These are phyloP conservation scores for Agriopis aurantiaria DNA, from an alignment of 2,888 invertebrate genomes.

Conservation along the genomic window DNA sequence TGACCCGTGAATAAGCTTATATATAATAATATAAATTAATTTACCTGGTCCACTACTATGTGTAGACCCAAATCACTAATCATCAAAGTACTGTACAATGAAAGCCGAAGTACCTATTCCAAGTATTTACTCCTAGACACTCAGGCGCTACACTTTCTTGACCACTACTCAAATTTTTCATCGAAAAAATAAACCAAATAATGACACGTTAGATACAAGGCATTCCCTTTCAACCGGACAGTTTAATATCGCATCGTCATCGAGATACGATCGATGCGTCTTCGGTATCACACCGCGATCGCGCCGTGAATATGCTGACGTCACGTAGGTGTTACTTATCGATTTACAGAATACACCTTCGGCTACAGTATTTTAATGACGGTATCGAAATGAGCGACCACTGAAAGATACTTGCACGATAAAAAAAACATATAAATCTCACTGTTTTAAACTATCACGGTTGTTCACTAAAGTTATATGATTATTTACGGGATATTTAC, in stretches of 20 bases:
- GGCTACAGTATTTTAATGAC: slow-evolving; percentile 63
- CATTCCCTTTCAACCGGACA: slow-evolving; percentile 76
- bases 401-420: slow-evolving; percentile 42
- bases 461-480: too few relatives aligned
- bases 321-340: slow-evolving; percentile 79
- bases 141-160: slow-evolving; percentile 50
- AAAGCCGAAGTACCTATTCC: background rate
- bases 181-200: slow-evolving; percentile 69
- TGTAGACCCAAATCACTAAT: too few relatives aligned
- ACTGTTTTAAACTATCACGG: too few relatives aligned
- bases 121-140: slow-evolving; percentile 19
- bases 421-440: background rate
- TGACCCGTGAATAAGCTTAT: too few relatives aligned
- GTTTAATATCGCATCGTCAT: slow-evolving; percentile 80
- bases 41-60: too few relatives aligned
- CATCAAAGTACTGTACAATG: too few relatives aligned
- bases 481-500: too few relatives aligned
- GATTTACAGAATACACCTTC: slow-evolving; percentile 68
- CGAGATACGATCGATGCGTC: slow-evolving; percentile 80
- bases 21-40: too few relatives aligned
- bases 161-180: slow-evolving; percentile 54
- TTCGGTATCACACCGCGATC: slow-evolving; percentile 83
- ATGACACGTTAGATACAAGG: slow-evolving; percentile 67
- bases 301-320: slow-evolving; percentile 79
- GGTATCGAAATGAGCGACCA: slow-evolving; percentile 40